Evolutionary conservation across 1,140 invertebrate genomes (phyloP), one percentile per base, ranked within the genome.

Genomic region (Tribolium castaneum): DNA sequence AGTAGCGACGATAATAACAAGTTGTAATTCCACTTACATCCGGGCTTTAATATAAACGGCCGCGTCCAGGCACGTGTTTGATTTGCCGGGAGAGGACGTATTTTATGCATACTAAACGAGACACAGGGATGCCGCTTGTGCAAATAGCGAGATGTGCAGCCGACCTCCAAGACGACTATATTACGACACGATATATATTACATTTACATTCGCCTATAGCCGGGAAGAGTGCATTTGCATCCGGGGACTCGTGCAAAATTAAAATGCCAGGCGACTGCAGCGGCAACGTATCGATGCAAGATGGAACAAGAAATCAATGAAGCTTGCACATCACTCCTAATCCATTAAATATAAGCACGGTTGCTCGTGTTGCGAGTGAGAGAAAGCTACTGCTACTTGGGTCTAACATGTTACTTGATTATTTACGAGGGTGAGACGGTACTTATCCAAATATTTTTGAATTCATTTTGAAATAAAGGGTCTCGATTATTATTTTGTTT

Each of bases 11-110:
- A 66, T 66, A 66, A 66, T 66, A 66, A 66, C 59, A 66, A 66
- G 59, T 66, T 66, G 59, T 66, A 66, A 66, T 66, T 66, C 59
- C 59, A 66, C 59, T 66, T 66, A 66, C 59, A 66, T 66, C 59
- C 59, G 59, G 59, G 59, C 59, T 66, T 66, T 66, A 66, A 66
- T 66, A 66, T 66, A 66, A 66, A 66, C 59, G 59, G 25, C 30
- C 59, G 59, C 59, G 59, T 66, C 59, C 59, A 66, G 30, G 59
- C 59, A 66, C 59, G 59, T 66, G 59, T 66, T 66, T 66, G 59
- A 66, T 66, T 66, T 66, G 59, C 59, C 22, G 59, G 59, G 59
- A 66, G 59, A 66, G 34, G 30, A 16, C 59, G 30, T 66, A 66
- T 66, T 34, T 66, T 66, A 66, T 66, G 59, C 59, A 66, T 66